Evolutionary conservation across 2,797 vertebrate species (phyloP).

Genomic region (Scyliorhinus canicula): DNA sequence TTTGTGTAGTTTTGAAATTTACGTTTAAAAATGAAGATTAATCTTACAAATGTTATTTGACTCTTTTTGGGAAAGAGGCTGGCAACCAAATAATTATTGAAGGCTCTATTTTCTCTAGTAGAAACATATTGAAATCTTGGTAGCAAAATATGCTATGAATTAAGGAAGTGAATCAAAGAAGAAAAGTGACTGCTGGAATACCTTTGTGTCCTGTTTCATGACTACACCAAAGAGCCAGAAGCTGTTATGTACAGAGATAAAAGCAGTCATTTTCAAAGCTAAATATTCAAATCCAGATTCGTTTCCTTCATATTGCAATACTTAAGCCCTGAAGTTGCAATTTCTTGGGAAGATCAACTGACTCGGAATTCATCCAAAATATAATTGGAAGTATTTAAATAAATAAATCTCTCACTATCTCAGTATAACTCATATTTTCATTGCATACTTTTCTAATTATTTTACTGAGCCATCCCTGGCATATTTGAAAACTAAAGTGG

Average conservation of each 20-base stretch:
- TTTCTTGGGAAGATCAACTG: neutral
- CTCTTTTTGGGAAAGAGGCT: neutral
- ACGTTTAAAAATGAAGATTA: neutral
- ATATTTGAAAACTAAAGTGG: neutral
- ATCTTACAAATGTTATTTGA: neutral
- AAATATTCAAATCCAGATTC: conserved; percentile 10
- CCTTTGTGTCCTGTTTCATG: neutral
- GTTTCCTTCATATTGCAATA: neutral
- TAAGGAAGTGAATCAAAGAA: neutral
- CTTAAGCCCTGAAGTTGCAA: neutral
- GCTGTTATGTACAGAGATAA: neutral
- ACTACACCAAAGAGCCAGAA: neutral
- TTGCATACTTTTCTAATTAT: neutral
- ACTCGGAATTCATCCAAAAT: neutral
- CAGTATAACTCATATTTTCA: neutral
- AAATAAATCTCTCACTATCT: neutral
- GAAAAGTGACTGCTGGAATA: neutral
- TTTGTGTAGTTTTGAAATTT: neutral
- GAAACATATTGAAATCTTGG: neutral
- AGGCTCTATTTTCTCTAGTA: neutral
- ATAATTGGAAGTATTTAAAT: neutral
- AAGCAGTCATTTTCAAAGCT: neutral
- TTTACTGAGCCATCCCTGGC: neutral
- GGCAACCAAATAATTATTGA: neutral
- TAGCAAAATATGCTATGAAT: neutral